A percentile compares a stretch with the other conserved stretches of the same genome.
phyloP scores from a whole-genome alignment of 2,113 vertebrate genomes.

The Hippocampus zosterae region DNA sequence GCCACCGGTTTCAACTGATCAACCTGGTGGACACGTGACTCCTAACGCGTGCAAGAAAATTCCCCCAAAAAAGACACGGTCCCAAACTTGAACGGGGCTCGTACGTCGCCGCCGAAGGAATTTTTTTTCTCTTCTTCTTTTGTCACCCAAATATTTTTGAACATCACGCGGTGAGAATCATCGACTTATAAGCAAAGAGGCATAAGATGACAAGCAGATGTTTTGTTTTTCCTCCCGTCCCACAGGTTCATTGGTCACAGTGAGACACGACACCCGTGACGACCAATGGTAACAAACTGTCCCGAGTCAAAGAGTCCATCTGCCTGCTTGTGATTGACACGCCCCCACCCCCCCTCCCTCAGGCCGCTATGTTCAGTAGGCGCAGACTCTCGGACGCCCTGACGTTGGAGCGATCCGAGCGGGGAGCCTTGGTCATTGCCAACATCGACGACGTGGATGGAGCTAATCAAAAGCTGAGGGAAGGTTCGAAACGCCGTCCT shows the following conservation, averaged over 20 bases:
- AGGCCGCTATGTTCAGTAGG: conserved; percentile 54
- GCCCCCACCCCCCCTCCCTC: background rate
- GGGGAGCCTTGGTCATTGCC: conserved; percentile 50
- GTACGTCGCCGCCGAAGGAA: too few species aligned
- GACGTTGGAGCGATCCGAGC: conserved; percentile 56
- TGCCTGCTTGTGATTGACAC: too few species aligned
- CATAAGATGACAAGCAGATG: too few species aligned
- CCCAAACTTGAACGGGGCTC: too few species aligned
- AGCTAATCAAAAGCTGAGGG: conserved; percentile 28
- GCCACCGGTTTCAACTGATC: too few species aligned
- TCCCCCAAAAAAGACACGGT: too few species aligned
- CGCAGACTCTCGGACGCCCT: conserved; percentile 64
- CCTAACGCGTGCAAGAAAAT: too few species aligned
- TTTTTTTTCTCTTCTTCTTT: too few species aligned
- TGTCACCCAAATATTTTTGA: too few species aligned
- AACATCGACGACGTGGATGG: conserved; percentile 25
- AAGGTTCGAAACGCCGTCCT: conserved; percentile 50
- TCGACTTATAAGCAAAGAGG: too few species aligned
- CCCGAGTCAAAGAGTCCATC: background rate
- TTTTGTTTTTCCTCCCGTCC: background rate
- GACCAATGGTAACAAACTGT: background rate
- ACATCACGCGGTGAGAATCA: too few species aligned
- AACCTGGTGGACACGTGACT: too few species aligned
- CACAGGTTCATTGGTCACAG: background rate
- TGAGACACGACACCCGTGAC: background rate